Base-by-base conservation (phyloP, 1,140 invertebrate genomes). In the Zaprionus ornatus region DNA sequence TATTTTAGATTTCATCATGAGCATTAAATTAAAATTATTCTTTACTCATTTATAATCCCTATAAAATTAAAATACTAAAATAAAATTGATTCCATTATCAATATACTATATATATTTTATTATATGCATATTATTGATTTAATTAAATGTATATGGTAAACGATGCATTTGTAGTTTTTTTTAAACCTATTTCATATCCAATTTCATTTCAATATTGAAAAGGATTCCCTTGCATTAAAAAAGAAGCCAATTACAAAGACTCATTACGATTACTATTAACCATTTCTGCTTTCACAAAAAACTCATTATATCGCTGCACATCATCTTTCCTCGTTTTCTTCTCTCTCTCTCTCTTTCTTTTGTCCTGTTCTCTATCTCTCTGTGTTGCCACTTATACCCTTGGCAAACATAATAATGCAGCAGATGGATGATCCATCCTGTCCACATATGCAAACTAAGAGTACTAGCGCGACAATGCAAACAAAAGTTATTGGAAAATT, bases 401-500 rank as follows among this genome's bases (percentile, higher is more conserved):
- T 23, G 5, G 48, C 57, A 62, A 62, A 62, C 67, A 62, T 70
- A 70, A 61, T 61, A 61, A 62, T 57, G 64, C 64, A 32, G 23
- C 32, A 19, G 23, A 21, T 55, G 12, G 37, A 32, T 48, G n/a
- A 50, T 59, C 55, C 40, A 13, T 23, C 5, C 45, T 50, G 17
- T 10, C 15, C 40, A 13, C 9, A n/a, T 25, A 40, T 35, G 37
- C 25, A n/a, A 52, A 59, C 12, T 37, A n/a, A n/a, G n/a, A n/a
- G n/a, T n/a, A 25, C 52, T 3, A 27, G 35, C 19, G 45, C 19
- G 45, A 40, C 54, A 73, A 35, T 32, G 32, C 63, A 80, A 76
- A 67, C 72, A 76, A 25, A 55, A 56, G 48, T 74, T 54, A 62
- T 65, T 74, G 74, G 13, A 42, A 74, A 82, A 65, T 63, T 79